Base-by-base conservation (phyloP, 2,888 invertebrate species). In the Patella pellucida region DNA sequence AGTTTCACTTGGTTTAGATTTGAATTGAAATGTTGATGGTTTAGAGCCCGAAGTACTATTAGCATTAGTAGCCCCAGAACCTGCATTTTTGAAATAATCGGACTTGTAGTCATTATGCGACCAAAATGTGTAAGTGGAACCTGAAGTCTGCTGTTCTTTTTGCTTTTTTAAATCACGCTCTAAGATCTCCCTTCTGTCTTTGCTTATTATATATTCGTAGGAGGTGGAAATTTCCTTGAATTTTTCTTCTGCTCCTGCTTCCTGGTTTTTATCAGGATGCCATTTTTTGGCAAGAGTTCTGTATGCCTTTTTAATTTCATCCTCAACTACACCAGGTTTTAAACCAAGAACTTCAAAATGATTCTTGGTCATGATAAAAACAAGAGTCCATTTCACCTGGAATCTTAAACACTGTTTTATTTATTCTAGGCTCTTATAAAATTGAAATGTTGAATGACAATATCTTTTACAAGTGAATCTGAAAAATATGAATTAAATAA, bases 201-300 rank as follows among this genome's bases (percentile, higher is more conserved):
- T 76, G 74, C 75, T 84, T 75, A 88, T 87, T 7, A 90, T 79
- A 70, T 81, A 80, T 50, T 89, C 89, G 75, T 90, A 89, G 16
- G 90, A 87, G 9, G 85, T 86, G 14, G 83, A 80, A 27, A 90
- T 86, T 79, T 89, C 86, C 78, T 90, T 89, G 78, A 90, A 90
- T 71, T 84, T 87, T 75, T 89, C 90, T 73, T 88, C 89, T 3
- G 89, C 90, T 5, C 84, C 86, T 15, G 80, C 73, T 2, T 81
- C 84, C 31, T 84, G 84, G 79, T 89, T 89, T 79, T 89, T 90
- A 76, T 90, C 90, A 0, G 90, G 90, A 74, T 90, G 90, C 80
- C 81, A 89, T 74, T 87, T 81, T 69, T 85, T 87, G 23, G 90
- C 90, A 9, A 89, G 80, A 14, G 74, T 75, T 50, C 86, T 78